phyloP scores from a whole-genome alignment of 2,888 invertebrate genomes.

The Rosalia funebris region DNA sequence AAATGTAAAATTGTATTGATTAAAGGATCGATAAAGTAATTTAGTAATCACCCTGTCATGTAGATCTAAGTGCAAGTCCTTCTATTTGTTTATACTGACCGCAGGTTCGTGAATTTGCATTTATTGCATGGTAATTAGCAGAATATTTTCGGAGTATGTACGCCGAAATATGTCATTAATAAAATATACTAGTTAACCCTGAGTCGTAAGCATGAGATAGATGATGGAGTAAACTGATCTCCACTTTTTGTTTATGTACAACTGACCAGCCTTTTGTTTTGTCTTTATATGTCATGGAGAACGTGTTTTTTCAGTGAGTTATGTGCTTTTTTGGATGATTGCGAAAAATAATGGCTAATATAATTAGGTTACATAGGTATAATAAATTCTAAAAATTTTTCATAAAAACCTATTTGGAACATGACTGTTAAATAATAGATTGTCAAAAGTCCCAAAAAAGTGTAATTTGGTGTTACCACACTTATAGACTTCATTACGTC shows the following conservation, averaged over 20 bases:
- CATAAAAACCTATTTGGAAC: no score
- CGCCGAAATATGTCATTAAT: no score
- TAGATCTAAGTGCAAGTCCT: no score
- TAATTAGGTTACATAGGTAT: not conserved
- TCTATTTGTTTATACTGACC: no score
- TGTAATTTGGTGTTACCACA: not conserved
- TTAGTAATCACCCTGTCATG: no score
- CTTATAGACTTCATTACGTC: not conserved
- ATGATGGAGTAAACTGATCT: not conserved
- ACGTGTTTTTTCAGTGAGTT: not conserved
- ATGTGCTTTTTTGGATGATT: not conserved
- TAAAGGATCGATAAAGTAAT: no score
- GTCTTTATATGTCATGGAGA: not conserved
- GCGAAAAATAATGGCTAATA: not conserved
- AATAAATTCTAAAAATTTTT: no score
- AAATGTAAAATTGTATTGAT: no score
- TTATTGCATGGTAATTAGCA: no score
- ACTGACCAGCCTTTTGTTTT: not conserved
- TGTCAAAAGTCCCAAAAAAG: not conserved
- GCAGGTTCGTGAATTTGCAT: no score
- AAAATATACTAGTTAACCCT: no score
- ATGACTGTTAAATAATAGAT: not conserved
- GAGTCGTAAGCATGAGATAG: not conserved
- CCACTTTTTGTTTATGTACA: not conserved
- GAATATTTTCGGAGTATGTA: no score